A percentile compares a stretch with the other conserved stretches of the same genome.
Evolutionary conservation across 2,113 vertebrate genomes (phyloP).

Genomic region (Balaenoptera acutorostrata): DNA sequence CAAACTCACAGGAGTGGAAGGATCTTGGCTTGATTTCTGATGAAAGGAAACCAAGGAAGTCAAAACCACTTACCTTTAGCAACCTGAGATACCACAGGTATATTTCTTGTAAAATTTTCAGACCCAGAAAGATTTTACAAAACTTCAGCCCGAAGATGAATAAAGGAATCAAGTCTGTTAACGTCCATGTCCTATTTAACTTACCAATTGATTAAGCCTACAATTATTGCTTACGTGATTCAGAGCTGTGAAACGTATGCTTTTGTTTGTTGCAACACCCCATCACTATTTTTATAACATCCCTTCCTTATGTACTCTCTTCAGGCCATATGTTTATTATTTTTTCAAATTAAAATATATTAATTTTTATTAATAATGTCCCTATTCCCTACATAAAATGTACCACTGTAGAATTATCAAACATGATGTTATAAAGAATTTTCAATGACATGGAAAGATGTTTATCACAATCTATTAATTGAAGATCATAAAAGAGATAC

Average conservation of each 20-base stretch:
- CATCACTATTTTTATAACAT: not conserved
- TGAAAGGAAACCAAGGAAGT: conserved; percentile 40
- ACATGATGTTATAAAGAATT: not conserved
- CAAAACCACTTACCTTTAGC: conserved; percentile 12
- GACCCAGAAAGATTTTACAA: conserved; percentile 8
- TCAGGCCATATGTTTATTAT: not conserved
- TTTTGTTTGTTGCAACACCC: not conserved
- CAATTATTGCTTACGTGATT: not conserved
- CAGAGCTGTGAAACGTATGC: not conserved
- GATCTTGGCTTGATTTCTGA: not conserved
- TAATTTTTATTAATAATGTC: conserved; percentile 33
- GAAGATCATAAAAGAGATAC: not conserved
- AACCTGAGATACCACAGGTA: not conserved
- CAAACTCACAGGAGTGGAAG: not conserved
- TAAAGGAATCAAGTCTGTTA: conserved; percentile 5
- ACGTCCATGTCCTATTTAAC: not conserved
- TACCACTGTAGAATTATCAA: not conserved
- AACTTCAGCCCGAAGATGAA: conserved; percentile 25
- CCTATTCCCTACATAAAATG: not conserved
- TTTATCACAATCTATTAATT: not conserved
- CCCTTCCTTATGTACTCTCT: not conserved
- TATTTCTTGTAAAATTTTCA: conserved; percentile 28
- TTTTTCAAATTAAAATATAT: not conserved
- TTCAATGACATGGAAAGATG: not conserved
- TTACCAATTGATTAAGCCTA: not conserved